A percentile compares a stretch with the other conserved stretches of the same genome.
phyloP scores from a whole-genome alignment of 2,888 invertebrate genomes.

The Stenodera caucasica region DNA sequence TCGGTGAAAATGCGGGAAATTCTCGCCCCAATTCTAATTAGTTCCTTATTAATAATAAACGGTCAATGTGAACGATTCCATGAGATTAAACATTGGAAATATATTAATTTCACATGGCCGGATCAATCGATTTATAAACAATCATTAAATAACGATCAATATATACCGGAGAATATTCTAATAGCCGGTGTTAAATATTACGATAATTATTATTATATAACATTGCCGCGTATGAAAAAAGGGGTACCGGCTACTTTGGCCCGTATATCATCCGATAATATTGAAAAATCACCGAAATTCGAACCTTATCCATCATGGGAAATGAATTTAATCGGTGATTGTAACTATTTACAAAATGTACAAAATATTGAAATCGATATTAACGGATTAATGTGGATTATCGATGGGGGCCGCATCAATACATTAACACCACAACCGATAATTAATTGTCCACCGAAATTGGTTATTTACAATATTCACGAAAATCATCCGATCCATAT shows the following conservation, averaged over 20 bases:
- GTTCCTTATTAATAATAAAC: neutral
- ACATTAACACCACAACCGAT: conserved; percentile 61
- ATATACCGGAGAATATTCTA: conserved; percentile 68
- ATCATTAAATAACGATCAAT: conserved; percentile 62
- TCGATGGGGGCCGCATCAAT: conserved; percentile 69
- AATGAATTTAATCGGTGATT: conserved; percentile 66
- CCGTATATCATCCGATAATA: conserved; percentile 57
- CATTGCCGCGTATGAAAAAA: conserved; percentile 69
- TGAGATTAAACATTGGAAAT: conserved; percentile 74
- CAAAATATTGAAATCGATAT: conserved; percentile 73
- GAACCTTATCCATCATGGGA: conserved; percentile 74
- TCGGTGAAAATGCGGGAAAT: neutral
- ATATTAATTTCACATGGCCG: conserved; percentile 70
- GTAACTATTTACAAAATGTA: conserved; percentile 67
- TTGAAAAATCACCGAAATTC: conserved; percentile 61
- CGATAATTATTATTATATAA: conserved; percentile 68
- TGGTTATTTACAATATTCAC: conserved; percentile 69
- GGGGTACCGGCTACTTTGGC: conserved; percentile 74
- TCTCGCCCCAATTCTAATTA: neutral
- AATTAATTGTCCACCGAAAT: conserved; percentile 64
- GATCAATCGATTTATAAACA: conserved; percentile 59
- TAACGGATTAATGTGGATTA: conserved; percentile 68
- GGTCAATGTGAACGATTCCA: conserved; percentile 55
- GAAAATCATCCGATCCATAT: conserved; percentile 59
- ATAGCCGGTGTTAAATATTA: conserved; percentile 70